Conservation (phyloP, 2,113 vertebrate species). For the Pimephales promelas region DNA sequence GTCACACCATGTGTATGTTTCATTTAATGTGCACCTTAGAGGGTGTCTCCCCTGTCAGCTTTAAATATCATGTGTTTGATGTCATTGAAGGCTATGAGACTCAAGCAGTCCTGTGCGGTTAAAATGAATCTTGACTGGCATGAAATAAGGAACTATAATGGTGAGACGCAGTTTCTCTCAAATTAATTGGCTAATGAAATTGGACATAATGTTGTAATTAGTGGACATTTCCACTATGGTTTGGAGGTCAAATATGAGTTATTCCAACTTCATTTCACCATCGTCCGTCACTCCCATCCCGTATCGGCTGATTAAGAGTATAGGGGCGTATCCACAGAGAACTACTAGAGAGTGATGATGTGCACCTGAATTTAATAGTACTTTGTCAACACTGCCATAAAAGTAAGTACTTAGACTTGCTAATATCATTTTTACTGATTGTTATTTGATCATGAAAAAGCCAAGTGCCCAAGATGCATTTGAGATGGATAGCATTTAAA, state of each 20-base stretch:
- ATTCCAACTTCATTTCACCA: background rate
- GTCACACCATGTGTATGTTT: background rate
- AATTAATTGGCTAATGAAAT: background rate
- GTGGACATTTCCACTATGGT: background rate
- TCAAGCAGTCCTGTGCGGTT: conserved; percentile 5
- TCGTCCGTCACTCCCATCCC: background rate
- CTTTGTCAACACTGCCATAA: background rate
- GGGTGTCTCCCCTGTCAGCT: background rate
- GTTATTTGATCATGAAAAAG: background rate
- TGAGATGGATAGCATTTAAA: background rate
- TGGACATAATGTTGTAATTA: background rate
- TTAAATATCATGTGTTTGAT: conserved; percentile 13
- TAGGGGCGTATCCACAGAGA: background rate
- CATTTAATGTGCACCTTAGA: background rate
- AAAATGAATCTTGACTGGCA: conserved; percentile 1
- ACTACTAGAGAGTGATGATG: background rate
- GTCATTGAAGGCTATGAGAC: background rate
- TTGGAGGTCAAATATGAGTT: background rate
- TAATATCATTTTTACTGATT: background rate
- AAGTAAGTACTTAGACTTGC: background rate
- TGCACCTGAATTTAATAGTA: conserved; percentile 2
- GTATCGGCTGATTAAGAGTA: background rate
- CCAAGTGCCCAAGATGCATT: background rate
- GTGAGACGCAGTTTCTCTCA: background rate
- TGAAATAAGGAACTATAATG: conserved; percentile 2